phyloP scores from a whole-genome alignment of 92 coral and sea anemone species.

The Epizoanthus ramosus region DNA sequence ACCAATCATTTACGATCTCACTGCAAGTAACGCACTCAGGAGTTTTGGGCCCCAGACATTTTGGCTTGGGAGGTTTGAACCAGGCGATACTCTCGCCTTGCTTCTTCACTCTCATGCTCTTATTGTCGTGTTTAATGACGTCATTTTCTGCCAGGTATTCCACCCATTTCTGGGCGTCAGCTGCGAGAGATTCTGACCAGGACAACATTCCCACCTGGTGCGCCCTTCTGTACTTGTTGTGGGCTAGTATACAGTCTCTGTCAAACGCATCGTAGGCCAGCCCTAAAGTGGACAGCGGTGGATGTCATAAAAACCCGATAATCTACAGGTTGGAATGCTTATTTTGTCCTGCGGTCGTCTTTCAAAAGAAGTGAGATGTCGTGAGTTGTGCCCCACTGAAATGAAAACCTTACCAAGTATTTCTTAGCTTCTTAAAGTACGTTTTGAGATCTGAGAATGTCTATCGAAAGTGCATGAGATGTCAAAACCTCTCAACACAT shows the following conservation, averaged over 20 bases:
- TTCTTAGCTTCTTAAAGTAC: no score
- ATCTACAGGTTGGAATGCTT: no score
- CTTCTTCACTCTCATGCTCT: constrained; percentile 50
- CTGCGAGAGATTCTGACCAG: constrained; percentile 85
- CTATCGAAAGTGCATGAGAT: no score
- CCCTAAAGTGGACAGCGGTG: not conserved
- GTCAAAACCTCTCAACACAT: no score
- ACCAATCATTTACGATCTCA: constrained; percentile 85
- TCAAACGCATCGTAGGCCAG: constrained; percentile 56
- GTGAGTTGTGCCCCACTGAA: no score
- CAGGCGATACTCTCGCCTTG: constrained; percentile 88
- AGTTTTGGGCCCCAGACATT: constrained; percentile 63
- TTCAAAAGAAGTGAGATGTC: no score
- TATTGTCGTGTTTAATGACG: constrained; percentile 70
- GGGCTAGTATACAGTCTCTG: constrained; percentile 73
- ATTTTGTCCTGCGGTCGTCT: no score
- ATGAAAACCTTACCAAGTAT: no score
- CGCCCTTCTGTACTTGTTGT: constrained; percentile 67
- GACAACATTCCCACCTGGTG: constrained; percentile 75
- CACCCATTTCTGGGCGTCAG: constrained; percentile 87
- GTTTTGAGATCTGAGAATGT: no score
- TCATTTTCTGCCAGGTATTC: constrained; percentile 74
- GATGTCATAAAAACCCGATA: not conserved
- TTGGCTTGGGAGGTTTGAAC: constrained; percentile 73
- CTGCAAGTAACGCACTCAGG: constrained; percentile 74